These are phyloP conservation scores for Achlya flavicornis DNA, from an alignment of 2,888 invertebrate species.

Conservation along the genomic window DNA sequence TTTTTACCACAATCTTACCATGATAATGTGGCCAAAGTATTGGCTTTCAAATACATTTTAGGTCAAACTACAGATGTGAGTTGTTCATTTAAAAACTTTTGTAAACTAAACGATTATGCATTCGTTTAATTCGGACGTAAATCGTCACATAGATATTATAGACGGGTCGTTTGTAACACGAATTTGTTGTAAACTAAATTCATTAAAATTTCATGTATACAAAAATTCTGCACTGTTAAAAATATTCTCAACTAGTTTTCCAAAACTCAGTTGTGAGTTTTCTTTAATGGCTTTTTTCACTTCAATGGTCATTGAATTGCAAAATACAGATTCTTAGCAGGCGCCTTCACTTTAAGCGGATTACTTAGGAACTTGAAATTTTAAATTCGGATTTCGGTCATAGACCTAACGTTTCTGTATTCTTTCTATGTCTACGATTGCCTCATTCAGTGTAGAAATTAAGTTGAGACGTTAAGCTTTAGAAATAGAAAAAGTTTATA, in stretches of 20 bases:
- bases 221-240: not conserved
- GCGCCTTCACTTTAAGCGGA: conserved; percentile 7
- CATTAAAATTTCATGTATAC: not conserved
- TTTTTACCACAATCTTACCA: no score
- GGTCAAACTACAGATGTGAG: no score
- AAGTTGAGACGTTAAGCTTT: not conserved
- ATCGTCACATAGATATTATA: not conserved
- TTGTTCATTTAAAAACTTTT: no score
- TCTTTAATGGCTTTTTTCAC: conserved; percentile 7
- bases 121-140: no score
- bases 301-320: conserved; percentile 8
- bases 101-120: no score
- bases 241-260: not conserved
- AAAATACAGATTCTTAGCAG: conserved; percentile 2
- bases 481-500: not conserved
- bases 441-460: not conserved
- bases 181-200: not conserved
- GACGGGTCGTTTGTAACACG: no score
- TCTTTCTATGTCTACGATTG: not conserved
- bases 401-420: conserved; percentile 5
- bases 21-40: no score
- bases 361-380: conserved; percentile 5
- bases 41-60: no score
- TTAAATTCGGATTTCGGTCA: not conserved
- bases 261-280: not conserved